Conservation (phyloP, 2,888 invertebrate species). For the Drosophila leonis region DNA sequence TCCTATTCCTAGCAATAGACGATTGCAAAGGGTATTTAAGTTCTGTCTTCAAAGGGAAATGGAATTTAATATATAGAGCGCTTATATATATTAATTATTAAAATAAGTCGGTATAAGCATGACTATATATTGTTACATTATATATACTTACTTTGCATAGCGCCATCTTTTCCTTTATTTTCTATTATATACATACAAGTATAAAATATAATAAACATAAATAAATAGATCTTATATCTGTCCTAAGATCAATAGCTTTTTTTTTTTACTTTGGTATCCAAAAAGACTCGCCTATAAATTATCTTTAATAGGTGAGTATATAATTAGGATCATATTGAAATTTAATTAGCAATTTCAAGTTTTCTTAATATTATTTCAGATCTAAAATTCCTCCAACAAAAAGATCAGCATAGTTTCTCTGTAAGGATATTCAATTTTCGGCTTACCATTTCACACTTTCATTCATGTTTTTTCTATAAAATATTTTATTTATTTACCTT, state of each 20-base stretch:
- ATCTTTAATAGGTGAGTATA: too few relatives aligned
- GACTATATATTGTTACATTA: too few relatives aligned
- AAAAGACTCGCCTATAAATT: too few relatives aligned
- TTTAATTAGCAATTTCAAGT: too few relatives aligned
- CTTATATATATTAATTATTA: neutral
- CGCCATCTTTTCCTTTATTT: neutral
- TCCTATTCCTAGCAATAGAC: slow-evolving; percentile 20
- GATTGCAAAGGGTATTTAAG: neutral
- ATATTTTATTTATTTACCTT: slow-evolving; percentile 67
- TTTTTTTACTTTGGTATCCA: too few relatives aligned
- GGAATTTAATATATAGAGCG: too few relatives aligned
- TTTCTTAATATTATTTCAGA: neutral
- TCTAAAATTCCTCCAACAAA: neutral
- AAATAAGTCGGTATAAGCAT: neutral
- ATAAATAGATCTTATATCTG: too few relatives aligned
- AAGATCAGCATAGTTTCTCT: neutral
- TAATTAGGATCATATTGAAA: too few relatives aligned
- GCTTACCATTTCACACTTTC: too few relatives aligned
- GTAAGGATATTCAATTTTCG: neutral
- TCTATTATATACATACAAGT: too few relatives aligned
- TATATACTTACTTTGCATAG: neutral
- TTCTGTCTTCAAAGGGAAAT: neutral
- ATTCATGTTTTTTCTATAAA: slow-evolving; percentile 29
- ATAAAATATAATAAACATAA: too few relatives aligned
- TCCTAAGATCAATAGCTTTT: too few relatives aligned